Conservation (phyloP, 2,113 vertebrate genomes). For the Gymnarchus niloticus region DNA sequence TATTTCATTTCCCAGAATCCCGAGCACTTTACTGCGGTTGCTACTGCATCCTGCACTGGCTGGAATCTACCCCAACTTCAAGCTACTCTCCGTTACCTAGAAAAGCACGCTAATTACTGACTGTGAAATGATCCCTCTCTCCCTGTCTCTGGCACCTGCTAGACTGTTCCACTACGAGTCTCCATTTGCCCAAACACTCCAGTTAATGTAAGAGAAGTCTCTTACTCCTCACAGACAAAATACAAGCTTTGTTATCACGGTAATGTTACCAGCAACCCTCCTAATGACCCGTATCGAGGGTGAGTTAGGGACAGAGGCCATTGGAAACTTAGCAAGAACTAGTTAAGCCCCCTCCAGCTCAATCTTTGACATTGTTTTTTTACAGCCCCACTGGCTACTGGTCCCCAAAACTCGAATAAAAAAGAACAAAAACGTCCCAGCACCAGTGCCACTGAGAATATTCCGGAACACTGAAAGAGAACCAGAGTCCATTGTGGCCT, state of each 20-base stretch:
- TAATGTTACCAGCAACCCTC: background rate
- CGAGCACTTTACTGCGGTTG: background rate
- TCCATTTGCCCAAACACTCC: background rate
- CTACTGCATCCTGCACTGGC: background rate
- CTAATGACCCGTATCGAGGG: background rate
- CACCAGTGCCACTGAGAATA: background rate
- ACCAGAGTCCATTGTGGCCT: too few relatives aligned
- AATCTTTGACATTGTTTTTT: background rate
- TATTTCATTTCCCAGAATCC: background rate
- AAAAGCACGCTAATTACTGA: background rate
- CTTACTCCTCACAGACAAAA: background rate
- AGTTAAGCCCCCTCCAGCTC: background rate
- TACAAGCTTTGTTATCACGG: background rate
- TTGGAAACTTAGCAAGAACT: background rate
- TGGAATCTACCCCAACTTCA: background rate
- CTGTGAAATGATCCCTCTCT: background rate
- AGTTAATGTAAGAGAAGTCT: background rate
- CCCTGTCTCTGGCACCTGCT: background rate
- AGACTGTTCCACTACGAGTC: background rate
- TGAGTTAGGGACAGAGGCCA: background rate
- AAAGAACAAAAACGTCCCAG: background rate
- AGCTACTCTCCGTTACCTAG: background rate
- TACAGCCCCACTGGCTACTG: too few relatives aligned
- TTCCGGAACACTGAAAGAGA: background rate
- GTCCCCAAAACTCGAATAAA: background rate